Percentiles rank a stretch among this genome's conserved stretches.
phyloP scores from a whole-genome alignment of 2,888 invertebrate genomes.

The Cephonodes hylas region DNA sequence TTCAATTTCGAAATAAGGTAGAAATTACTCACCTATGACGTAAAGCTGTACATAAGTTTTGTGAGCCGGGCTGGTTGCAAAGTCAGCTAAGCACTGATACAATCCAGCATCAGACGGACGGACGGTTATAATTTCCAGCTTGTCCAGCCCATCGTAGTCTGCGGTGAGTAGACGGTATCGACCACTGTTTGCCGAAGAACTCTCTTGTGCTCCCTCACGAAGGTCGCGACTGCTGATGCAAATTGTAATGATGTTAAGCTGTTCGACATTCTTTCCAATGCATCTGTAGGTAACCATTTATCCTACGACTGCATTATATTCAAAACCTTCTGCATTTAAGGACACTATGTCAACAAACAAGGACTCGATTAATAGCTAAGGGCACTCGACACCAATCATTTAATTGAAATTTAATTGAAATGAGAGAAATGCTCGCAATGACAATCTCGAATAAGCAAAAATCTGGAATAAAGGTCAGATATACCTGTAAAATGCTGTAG shows the following conservation, averaged over 20 bases:
- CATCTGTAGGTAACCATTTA: neutral
- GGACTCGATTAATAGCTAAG: no score
- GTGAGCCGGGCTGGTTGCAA: slow-evolving; percentile 58
- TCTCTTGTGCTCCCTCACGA: slow-evolving; percentile 45
- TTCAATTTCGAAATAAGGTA: neutral
- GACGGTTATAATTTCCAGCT: slow-evolving; percentile 53
- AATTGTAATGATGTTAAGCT: slow-evolving; percentile 23
- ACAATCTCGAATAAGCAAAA: no score
- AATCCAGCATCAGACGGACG: slow-evolving; percentile 57
- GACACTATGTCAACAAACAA: no score
- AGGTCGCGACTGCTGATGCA: slow-evolving; percentile 70
- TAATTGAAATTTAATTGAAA: no score
- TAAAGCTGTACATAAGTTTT: slow-evolving; percentile 58
- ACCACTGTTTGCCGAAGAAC: slow-evolving; percentile 33
- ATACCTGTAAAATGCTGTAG: slow-evolving; percentile 72
- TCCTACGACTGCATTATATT: no score
- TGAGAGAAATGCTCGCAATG: no score
- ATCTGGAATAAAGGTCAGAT: slow-evolving; percentile 11
- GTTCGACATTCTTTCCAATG: neutral
- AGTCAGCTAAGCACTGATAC: slow-evolving; percentile 67
- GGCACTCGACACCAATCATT: no score
- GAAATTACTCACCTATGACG: slow-evolving; percentile 54
- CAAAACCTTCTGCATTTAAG: no score
- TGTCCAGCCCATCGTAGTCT: slow-evolving; percentile 43
- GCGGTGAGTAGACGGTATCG: slow-evolving; percentile 55